phyloP scores from a whole-genome alignment of 1,140 invertebrate genomes.

The Apis florea region DNA sequence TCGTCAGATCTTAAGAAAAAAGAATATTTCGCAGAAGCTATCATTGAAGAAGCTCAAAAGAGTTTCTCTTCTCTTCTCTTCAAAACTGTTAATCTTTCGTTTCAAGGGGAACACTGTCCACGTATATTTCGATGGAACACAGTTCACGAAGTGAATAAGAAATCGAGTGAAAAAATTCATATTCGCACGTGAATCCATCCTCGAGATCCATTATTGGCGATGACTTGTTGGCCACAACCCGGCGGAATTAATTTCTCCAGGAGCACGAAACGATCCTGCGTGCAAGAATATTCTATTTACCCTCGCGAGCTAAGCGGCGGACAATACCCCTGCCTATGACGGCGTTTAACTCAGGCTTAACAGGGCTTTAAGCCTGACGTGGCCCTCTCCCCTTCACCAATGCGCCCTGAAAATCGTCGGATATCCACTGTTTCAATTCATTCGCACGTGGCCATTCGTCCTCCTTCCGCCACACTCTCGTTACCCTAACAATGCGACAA shows the following conservation, averaged over 20 bases:
- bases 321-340: slow-evolving; percentile 55
- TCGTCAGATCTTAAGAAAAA: too few species aligned
- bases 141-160: too few species aligned
- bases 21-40: too few species aligned
- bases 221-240: slow-evolving; percentile 30
- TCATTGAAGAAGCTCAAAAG: too few species aligned
- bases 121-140: too few species aligned
- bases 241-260: slow-evolving; percentile 51
- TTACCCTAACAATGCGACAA: background rate
- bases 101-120: too few species aligned
- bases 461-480: background rate
- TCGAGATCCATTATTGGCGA: background rate
- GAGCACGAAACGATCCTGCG: slow-evolving; percentile 50
- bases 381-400: slow-evolving; percentile 15
- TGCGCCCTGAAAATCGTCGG: slow-evolving; percentile 50
- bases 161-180: too few species aligned
- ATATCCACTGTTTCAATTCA: slow-evolving; percentile 56
- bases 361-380: slow-evolving; percentile 46
- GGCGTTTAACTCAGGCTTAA: slow-evolving; percentile 64
- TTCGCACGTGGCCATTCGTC: slow-evolving; percentile 25
- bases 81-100: too few species aligned
- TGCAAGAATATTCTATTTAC: slow-evolving; percentile 62
- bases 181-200: too few species aligned
- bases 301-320: slow-evolving; percentile 57
- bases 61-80: too few species aligned